Base-by-base conservation (phyloP, 2,888 invertebrate genomes). In the Phrixothrix hirtus region DNA sequence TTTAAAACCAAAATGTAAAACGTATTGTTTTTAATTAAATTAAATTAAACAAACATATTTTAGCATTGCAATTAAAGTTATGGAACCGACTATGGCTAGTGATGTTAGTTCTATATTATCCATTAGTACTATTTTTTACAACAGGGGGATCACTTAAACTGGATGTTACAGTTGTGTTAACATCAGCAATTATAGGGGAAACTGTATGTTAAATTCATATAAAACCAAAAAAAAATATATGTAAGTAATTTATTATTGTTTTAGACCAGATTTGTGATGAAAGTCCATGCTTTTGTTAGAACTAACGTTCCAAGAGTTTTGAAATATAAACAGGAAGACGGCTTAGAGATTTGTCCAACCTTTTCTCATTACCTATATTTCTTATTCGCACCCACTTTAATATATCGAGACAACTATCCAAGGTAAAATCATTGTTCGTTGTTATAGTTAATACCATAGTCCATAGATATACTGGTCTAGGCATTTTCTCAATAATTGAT, bases 341-440 rank as follows among this genome's bases (percentile, higher is more conserved):
- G n/a, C n/a, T n/a, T n/a, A n/a, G 76, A 84, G 1, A 2, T 4
- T 7, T 9, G 12, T n/a, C 34, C 9, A 2, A 77, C 81, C 6
- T 86, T 93, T 70, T 80, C 81, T 0, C 84, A 88, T 57, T 95
- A 86, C 71, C 63, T 92, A 0, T 95, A 92, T 71, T 95, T 90
- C 71, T 76, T 93, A 42, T 94, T 94, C 72, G 91, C 88, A 0
- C 95, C 95, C 2, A 94, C 94, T 0, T 79, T 95, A 0, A 77
- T 92, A n/a, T 93, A 92, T 74, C 81, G 88, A 62, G 91, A 94
- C 67, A 77, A 78, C 55, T 95, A 95, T 77, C 95, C 95, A 13
- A 84, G 89, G 90, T 87, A 77, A 55, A 3, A 15, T n/a, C 9
- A 14, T 11, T 10, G 4, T 13, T 12, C 13, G 4, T 21, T 10